phyloP scores from a whole-genome alignment of 2,113 vertebrate species.

The Ginglymostoma cirratum region DNA sequence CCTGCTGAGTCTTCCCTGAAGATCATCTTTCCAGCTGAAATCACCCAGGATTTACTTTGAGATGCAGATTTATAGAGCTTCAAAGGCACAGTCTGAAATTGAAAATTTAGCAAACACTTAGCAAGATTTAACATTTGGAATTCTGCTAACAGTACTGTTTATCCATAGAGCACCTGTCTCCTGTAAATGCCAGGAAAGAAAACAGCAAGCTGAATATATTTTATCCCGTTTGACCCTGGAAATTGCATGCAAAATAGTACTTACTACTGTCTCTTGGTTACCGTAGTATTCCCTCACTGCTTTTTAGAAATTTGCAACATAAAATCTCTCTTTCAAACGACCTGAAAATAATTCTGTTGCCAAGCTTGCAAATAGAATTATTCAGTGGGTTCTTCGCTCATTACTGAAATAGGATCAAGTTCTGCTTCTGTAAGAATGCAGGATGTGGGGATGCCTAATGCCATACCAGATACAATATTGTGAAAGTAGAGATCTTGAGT shows the following conservation, averaged over 20 bases:
- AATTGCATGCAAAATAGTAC: neutral
- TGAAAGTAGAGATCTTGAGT: neutral
- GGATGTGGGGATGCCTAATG: neutral
- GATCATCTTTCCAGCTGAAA: neutral
- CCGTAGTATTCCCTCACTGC: neutral
- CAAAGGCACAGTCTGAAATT: neutral
- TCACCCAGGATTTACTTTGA: neutral
- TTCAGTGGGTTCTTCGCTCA: neutral
- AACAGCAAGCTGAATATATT: neutral
- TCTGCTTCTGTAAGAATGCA: neutral
- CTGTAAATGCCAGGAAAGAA: neutral
- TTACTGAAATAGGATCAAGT: slow-evolving; percentile 6
- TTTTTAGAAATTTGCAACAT: neutral
- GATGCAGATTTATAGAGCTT: neutral
- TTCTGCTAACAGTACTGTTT: neutral
- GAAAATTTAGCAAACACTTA: neutral
- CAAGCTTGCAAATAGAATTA: slow-evolving; percentile 15
- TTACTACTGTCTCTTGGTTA: neutral
- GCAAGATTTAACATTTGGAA: neutral
- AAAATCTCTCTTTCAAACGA: neutral
- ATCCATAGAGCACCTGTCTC: neutral
- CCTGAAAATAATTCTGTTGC: slow-evolving; percentile 16
- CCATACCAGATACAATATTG: neutral
- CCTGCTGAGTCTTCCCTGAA: neutral
- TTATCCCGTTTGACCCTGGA: neutral